phyloP scores from a whole-genome alignment of 2,113 vertebrate species.

The Hemiscyllium ocellatum region DNA sequence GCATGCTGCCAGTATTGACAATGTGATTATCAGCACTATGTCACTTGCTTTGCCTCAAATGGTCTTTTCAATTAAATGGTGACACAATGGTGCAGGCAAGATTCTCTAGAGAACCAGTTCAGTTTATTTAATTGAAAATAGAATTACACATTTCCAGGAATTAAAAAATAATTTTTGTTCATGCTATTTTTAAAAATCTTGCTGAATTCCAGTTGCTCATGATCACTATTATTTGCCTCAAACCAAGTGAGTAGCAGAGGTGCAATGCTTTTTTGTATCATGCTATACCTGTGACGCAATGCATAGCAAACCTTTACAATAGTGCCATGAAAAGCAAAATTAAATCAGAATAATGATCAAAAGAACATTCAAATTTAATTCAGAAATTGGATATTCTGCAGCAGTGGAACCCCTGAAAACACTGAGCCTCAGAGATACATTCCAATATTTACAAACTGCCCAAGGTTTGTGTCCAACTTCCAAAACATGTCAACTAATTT shows the following conservation, averaged over 20 bases:
- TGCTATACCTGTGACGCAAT: background rate
- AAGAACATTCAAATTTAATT: background rate
- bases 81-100: background rate
- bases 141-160: background rate
- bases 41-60: background rate
- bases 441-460: background rate
- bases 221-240: background rate
- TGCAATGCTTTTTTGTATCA: background rate
- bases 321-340: background rate
- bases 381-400: background rate
- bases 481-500: background rate
- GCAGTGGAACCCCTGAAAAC: background rate
- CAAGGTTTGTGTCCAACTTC: background rate
- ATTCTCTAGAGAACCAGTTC: background rate
- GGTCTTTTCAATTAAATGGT: background rate
- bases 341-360: background rate
- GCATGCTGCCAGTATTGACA: background rate
- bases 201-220: background rate
- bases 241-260: background rate
- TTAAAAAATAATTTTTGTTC: background rate
- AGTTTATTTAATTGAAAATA: background rate
- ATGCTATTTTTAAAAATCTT: background rate
- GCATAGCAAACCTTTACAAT: background rate
- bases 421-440: background rate
- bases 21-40: background rate